phyloP scores from a whole-genome alignment of 2,113 vertebrate species.

The Hystrix cristata region DNA sequence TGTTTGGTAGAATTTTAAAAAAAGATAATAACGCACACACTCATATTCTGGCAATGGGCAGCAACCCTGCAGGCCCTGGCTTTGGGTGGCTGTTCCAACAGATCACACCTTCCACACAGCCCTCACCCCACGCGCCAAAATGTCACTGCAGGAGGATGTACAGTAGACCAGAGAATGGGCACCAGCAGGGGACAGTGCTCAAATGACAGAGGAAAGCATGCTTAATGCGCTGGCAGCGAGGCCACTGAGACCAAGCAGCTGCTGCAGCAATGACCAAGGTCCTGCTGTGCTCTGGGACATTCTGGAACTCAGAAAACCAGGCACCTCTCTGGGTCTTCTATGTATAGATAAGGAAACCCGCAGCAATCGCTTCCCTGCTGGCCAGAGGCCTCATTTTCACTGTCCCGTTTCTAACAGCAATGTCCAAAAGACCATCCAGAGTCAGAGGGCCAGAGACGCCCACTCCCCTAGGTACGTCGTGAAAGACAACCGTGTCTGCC shows the following conservation, averaged over 20 bases:
- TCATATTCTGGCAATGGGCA: not conserved
- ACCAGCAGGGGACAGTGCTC: too few species aligned
- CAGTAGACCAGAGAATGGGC: not conserved
- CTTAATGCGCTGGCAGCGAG: too few species aligned
- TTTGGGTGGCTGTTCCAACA: not conserved
- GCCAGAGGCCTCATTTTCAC: not conserved
- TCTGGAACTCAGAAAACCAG: not conserved
- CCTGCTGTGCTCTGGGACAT: too few species aligned
- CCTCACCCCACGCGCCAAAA: accelerated
- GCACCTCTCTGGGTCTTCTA: not conserved
- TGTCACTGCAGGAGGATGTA: not conserved
- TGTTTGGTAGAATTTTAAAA: not conserved
- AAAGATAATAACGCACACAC: not conserved
- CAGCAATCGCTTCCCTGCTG: not conserved
- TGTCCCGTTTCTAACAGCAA: not conserved
- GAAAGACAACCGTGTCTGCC: too few species aligned
- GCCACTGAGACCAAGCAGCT: not conserved
- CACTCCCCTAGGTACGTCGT: not conserved
- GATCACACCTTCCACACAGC: not conserved
- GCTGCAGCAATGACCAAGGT: not conserved
- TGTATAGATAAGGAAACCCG: not conserved
- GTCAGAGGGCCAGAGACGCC: not conserved
- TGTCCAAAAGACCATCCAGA: not conserved
- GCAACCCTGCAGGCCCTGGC: not conserved
- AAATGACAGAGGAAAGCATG: too few species aligned